Evolutionary conservation across 23 tunicate species (phyloP).

Genomic region (Clavelina lepadiformis): DNA sequence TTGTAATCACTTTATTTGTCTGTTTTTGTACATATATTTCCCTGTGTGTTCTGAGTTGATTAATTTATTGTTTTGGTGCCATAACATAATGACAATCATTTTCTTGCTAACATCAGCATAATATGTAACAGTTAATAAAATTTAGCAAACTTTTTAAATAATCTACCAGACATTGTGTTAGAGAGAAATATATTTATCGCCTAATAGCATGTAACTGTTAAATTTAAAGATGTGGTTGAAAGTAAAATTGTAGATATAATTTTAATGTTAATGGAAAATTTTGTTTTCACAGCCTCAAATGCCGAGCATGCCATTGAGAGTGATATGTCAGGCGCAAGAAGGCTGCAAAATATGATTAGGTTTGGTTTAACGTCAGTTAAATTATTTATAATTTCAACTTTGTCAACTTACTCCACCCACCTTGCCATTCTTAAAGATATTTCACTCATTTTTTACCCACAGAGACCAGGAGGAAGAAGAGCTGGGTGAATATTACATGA

Average conservation of each 20-base stretch:
- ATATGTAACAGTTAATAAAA: too few species aligned
- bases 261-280: not conserved
- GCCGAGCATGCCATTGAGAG: constrained; percentile 71
- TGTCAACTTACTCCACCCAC: not conserved
- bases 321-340: constrained; percentile 68
- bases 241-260: not conserved
- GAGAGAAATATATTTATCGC: not conserved
- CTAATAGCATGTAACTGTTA: not conserved
- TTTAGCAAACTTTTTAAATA: too few species aligned
- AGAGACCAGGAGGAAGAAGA: constrained; percentile 78
- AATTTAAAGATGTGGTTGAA: not conserved
- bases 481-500: constrained; percentile 86
- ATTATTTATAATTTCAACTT: not conserved
- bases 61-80: too few species aligned
- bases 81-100: too few species aligned
- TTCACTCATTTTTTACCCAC: not conserved
- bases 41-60: too few species aligned
- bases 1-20: too few species aligned
- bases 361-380: not conserved
- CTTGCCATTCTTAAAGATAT: not conserved
- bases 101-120: too few species aligned
- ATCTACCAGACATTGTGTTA: too few species aligned
- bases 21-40: too few species aligned
- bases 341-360: constrained; percentile 74
- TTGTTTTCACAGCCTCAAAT: constrained; percentile 59